Percentiles rank a stretch among this genome's conserved stretches.
These are phyloP conservation scores for Nephotettix cincticeps DNA, from an alignment of 1,140 invertebrate genomes.

Conservation along the genomic window DNA sequence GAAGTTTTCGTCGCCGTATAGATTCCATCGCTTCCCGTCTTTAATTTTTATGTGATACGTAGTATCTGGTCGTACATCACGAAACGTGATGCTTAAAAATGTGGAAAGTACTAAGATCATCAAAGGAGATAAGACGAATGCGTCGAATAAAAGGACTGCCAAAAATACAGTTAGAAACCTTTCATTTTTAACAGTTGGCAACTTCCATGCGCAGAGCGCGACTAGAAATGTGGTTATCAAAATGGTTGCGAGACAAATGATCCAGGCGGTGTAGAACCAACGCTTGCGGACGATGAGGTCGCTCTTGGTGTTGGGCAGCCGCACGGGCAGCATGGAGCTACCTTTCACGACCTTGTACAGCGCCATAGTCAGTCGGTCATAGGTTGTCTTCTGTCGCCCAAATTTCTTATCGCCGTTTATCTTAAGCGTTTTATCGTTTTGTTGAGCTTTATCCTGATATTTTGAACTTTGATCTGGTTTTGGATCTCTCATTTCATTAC, in stretches of 20 bases:
- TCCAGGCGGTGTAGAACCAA: neutral
- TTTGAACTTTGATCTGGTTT: no score
- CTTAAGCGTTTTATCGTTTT: no score
- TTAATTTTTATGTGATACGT: neutral
- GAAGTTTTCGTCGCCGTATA: neutral
- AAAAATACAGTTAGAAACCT: neutral
- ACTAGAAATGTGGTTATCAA: neutral
- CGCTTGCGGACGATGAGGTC: neutral
- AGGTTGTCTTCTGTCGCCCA: no score
- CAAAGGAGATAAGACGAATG: neutral
- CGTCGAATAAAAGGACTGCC: neutral
- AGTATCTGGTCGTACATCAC: neutral
- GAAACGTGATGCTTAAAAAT: neutral
- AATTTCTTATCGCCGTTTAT: no score
- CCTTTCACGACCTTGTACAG: neutral
- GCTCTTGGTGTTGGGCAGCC: neutral
- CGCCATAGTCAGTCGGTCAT: no score
- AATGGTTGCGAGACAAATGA: neutral
- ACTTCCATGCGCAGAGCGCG: neutral
- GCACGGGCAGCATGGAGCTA: neutral
- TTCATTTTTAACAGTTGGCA: neutral
- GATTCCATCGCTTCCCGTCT: neutral
- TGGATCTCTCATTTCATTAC: no score
- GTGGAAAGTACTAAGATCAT: neutral
- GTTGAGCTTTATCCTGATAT: no score